These are phyloP conservation scores for Kryptopterus vitreolus DNA, from an alignment of 2,797 vertebrate genomes.

Conservation along the genomic window DNA sequence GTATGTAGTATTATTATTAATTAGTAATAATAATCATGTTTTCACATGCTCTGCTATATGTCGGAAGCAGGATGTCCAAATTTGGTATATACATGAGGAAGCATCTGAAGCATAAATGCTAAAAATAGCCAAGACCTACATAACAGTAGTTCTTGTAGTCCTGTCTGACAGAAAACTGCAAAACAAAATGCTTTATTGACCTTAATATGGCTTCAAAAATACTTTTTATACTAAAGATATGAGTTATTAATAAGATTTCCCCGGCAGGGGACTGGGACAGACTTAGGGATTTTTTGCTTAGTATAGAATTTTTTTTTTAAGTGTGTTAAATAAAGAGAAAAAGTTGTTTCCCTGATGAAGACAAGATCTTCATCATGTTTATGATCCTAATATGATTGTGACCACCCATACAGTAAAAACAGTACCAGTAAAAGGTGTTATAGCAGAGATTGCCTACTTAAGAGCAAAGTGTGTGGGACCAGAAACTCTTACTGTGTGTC, in stretches of 20 bases:
- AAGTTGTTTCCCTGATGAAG: not conserved
- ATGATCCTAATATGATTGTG: not conserved
- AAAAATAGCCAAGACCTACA: conserved; percentile 6
- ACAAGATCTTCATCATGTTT: not conserved
- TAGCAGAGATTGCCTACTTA: conserved; percentile 5
- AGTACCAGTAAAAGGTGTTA: not conserved
- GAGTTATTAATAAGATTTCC: not conserved
- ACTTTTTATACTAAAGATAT: not conserved
- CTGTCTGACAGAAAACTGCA: not conserved
- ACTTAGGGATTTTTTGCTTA: not conserved
- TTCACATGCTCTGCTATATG: not conserved
- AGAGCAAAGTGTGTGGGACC: not conserved
- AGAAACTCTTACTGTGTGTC: not conserved
- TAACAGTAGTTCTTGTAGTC: not conserved
- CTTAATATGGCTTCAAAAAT: not conserved
- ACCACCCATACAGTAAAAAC: not conserved
- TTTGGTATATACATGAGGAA: conserved; percentile 11
- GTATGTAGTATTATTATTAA: too few species aligned
- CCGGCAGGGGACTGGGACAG: not conserved
- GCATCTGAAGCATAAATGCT: not conserved
- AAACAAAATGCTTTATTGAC: not conserved
- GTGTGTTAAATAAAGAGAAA: not conserved
- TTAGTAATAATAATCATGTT: not conserved
- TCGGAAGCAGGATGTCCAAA: conserved; percentile 22
- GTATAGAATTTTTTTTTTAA: not conserved